Percentiles rank a stretch among this genome's conserved stretches.
These are phyloP conservation scores for Malurus elegans DNA, from an alignment of 2,113 vertebrate species.

Conservation along the genomic window DNA sequence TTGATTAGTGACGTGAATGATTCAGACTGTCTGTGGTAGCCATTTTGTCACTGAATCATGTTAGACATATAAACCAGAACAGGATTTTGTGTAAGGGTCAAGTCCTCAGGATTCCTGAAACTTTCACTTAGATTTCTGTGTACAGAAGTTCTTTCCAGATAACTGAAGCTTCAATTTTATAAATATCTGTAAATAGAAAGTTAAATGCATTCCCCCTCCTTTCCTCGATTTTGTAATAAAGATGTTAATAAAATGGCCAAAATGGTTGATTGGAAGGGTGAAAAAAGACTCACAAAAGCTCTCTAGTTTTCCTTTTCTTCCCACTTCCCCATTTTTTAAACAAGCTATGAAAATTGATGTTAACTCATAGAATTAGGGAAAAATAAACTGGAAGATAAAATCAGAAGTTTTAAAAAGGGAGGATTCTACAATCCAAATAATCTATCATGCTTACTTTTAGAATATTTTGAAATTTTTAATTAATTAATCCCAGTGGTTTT, in stretches of 20 bases:
- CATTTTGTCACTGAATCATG: accelerated
- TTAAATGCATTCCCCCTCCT: not conserved
- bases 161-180: not conserved
- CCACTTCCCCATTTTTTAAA: not conserved
- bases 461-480: not conserved
- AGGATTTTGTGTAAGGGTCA: not conserved
- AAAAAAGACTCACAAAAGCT: not conserved
- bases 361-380: not conserved
- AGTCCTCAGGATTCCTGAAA: not conserved
- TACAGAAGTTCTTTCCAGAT: not conserved
- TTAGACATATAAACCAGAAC: not conserved
- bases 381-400: not conserved
- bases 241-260: not conserved
- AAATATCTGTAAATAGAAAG: not conserved
- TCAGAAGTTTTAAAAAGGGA: not conserved
- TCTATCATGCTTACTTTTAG: not conserved
- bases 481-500: not conserved
- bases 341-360: not conserved
- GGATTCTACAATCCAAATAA: not conserved
- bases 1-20: not conserved
- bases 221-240: not conserved
- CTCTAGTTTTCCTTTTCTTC: not conserved
- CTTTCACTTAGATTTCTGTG: not conserved
- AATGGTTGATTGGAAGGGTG: not conserved
- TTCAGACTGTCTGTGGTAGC: not conserved